Evolutionary conservation across 2,797 vertebrate genomes (phyloP).

Genomic region (Etheostoma nigrum): DNA sequence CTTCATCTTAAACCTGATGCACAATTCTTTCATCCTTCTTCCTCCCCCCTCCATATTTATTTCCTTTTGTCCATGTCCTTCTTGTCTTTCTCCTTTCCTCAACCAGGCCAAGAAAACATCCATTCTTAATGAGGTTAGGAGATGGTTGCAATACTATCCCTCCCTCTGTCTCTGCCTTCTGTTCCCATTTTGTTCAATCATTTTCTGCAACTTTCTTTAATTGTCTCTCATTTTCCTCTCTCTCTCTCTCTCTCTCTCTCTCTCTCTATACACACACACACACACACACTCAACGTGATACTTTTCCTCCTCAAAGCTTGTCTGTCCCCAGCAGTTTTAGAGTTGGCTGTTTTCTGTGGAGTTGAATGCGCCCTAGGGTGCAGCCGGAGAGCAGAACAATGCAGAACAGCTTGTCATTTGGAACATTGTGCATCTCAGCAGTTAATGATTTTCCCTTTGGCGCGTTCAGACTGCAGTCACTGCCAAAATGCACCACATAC

Average conservation of each 20-base stretch:
- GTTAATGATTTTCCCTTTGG: constrained; percentile 57
- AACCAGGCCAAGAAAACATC: constrained; percentile 30
- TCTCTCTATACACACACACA: constrained; percentile 13
- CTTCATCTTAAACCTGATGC: constrained; percentile 43
- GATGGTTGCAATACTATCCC: constrained; percentile 27
- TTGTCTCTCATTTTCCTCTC: constrained; percentile 33
- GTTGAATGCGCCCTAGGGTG: constrained; percentile 60
- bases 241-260: constrained; percentile 34
- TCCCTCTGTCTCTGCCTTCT: constrained; percentile 21
- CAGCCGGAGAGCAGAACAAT: constrained; percentile 61
- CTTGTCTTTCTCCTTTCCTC: constrained; percentile 10
- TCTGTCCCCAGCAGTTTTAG: constrained; percentile 49
- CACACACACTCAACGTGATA: constrained; percentile 11
- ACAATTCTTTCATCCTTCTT: constrained; percentile 30
- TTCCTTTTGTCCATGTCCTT: constrained; percentile 24
- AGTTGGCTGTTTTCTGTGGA: constrained; percentile 44
- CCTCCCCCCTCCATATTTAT: background rate
- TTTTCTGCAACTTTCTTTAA: constrained; percentile 9
- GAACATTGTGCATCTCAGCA: constrained; percentile 31
- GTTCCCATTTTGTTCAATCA: constrained; percentile 12
- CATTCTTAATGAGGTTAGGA: constrained; percentile 63
- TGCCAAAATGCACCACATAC: constrained; percentile 16
- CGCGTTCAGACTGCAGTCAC: constrained; percentile 38
- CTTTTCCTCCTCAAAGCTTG: constrained; percentile 34
- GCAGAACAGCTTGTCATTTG: constrained; percentile 65